These are phyloP conservation scores for Epiblema foenella DNA, from an alignment of 2,888 invertebrate species.

Conservation along the genomic window DNA sequence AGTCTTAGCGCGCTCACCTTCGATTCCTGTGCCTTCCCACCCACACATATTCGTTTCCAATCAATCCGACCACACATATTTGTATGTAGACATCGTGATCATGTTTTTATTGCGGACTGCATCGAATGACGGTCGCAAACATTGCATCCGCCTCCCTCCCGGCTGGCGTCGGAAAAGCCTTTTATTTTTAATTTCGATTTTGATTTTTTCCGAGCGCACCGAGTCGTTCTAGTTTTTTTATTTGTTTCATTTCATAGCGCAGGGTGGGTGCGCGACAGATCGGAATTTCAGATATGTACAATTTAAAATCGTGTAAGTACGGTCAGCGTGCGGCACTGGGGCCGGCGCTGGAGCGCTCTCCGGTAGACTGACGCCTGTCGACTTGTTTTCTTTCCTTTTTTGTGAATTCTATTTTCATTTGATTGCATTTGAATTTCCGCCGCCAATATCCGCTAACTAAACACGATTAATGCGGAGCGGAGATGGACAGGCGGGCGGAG, in stretches of 20 bases:
- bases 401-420: constrained; percentile 84
- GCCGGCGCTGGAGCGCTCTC: constrained; percentile 61
- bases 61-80: constrained; percentile 82
- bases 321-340: constrained; percentile 68
- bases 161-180: constrained; percentile 70
- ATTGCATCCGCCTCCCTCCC: constrained; percentile 79
- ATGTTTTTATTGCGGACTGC: constrained; percentile 83
- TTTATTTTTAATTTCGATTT: constrained; percentile 85
- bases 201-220: constrained; percentile 82
- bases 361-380: constrained; percentile 84
- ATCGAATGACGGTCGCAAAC: constrained; percentile 83
- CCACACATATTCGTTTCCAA: constrained; percentile 84
- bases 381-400: constrained; percentile 84
- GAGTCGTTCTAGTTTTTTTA: constrained; percentile 79
- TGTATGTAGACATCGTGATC: constrained; percentile 76
- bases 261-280: constrained; percentile 84
- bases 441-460: constrained; percentile 86
- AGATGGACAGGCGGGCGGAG: constrained; percentile 80
- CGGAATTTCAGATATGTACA: constrained; percentile 85
- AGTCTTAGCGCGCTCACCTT: constrained; percentile 84
- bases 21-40: constrained; percentile 72
- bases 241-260: constrained; percentile 85
- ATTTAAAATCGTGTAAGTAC: constrained; percentile 85
- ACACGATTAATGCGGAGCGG: constrained; percentile 84
- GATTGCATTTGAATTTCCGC: constrained; percentile 85